phyloP scores from a whole-genome alignment of 1,140 invertebrate genomes.

The Spodoptera frugiperda region DNA sequence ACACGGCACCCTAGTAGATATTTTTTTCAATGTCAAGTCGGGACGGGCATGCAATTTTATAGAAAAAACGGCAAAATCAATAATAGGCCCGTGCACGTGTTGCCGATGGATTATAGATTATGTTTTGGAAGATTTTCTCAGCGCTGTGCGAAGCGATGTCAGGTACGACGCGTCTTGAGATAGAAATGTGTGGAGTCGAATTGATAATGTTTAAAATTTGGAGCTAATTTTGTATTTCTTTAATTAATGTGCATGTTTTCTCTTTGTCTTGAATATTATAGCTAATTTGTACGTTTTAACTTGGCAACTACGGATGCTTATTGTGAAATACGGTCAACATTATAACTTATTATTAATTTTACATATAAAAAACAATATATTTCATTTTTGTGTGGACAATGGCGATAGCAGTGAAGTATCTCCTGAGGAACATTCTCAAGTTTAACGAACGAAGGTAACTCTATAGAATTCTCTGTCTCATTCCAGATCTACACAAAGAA shows the following conservation, averaged over 20 bases:
- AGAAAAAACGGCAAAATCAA: slow-evolving; percentile 85
- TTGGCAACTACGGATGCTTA: too few relatives aligned
- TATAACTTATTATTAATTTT: too few relatives aligned
- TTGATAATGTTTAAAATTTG: not conserved
- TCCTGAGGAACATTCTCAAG: too few relatives aligned
- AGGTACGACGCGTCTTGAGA: slow-evolving; percentile 65
- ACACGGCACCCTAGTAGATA: slow-evolving; percentile 70
- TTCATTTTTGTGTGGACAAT: too few relatives aligned
- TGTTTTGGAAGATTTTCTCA: slow-evolving; percentile 83
- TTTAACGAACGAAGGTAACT: slow-evolving; percentile 45
- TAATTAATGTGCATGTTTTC: too few relatives aligned
- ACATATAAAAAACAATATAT: too few relatives aligned
- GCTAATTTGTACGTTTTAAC: too few relatives aligned
- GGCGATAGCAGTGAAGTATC: too few relatives aligned
- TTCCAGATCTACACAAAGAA: slow-evolving; percentile 75
- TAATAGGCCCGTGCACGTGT: slow-evolving; percentile 84
- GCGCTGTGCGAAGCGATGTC: slow-evolving; percentile 70
- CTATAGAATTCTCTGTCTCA: slow-evolving; percentile 60
- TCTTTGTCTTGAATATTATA: too few relatives aligned
- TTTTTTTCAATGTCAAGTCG: slow-evolving; percentile 79
- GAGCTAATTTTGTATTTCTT: too few relatives aligned
- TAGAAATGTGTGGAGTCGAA: slow-evolving; percentile 56
- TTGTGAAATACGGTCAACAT: too few relatives aligned
- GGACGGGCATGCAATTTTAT: slow-evolving; percentile 81
- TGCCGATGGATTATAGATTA: slow-evolving; percentile 84